Percentiles rank a stretch among this genome's conserved stretches.
Evolutionary conservation across 1,140 invertebrate species (phyloP).

Genomic region (Cheumatopsyche charites): DNA sequence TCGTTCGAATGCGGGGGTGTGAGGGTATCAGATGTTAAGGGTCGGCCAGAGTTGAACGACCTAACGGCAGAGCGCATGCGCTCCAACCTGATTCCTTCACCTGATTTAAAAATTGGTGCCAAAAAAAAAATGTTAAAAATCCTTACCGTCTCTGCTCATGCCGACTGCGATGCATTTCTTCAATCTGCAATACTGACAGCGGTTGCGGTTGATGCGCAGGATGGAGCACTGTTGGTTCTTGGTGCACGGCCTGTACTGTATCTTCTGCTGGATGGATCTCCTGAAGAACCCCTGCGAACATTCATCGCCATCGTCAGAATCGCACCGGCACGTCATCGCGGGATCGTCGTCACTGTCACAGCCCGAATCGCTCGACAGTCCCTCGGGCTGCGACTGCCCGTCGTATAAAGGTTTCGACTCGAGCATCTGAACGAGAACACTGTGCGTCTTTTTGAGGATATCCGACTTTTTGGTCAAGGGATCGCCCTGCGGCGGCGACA

Average conservation of each 20-base stretch:
- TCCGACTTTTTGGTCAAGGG: constrained; percentile 43
- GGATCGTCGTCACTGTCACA: constrained; percentile 67
- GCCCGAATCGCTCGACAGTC: constrained; percentile 60
- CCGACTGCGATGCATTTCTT: constrained; percentile 98
- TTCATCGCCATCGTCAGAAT: constrained; percentile 67
- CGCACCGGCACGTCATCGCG: constrained; percentile 50
- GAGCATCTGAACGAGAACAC: constrained; percentile 63
- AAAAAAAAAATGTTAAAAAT: background rate
- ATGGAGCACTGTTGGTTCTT: constrained; percentile 98
- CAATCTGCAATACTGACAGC: constrained; percentile 95
- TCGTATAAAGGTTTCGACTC: constrained; percentile 58
- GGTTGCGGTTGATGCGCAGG: constrained; percentile 93
- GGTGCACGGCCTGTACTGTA: constrained; percentile 95
- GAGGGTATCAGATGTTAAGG: constrained; percentile 25
- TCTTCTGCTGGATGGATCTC: constrained; percentile 96
- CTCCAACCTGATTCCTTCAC: constrained; percentile 33
- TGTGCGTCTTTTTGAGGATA: constrained; percentile 51
- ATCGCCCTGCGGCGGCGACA: constrained; percentile 52
- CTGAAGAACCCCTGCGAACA: constrained; percentile 83
- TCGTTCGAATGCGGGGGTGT: background rate
- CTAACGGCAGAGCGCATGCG: constrained; percentile 30
- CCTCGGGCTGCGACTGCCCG: constrained; percentile 43
- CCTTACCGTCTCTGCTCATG: constrained; percentile 94
- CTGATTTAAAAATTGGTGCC: background rate
- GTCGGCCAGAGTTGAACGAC: constrained; percentile 34